phyloP scores from a whole-genome alignment of 2,797 vertebrate genomes.

The Podarcis lilfordi region DNA sequence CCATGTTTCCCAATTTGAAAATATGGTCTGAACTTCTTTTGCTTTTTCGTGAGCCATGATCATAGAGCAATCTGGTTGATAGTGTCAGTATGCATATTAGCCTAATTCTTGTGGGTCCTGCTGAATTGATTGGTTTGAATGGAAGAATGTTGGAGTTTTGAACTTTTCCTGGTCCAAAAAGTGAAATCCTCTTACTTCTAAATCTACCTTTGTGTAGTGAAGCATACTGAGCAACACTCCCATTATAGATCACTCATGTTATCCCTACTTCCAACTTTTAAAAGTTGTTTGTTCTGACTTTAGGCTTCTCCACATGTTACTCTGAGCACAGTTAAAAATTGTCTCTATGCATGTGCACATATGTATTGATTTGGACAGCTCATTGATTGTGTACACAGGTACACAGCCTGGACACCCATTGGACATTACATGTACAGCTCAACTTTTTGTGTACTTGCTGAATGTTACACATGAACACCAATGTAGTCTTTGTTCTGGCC shows the following conservation, averaged over 20 bases:
- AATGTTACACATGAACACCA: no score
- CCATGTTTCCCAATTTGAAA: neutral
- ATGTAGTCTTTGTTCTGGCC: neutral
- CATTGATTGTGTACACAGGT: no score
- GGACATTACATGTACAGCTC: no score
- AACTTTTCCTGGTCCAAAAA: neutral
- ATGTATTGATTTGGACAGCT: no score
- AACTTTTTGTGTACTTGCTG: no score
- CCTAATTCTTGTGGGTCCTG: neutral
- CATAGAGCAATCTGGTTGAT: neutral
- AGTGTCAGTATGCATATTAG: neutral
- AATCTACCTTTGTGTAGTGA: neutral
- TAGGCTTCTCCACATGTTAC: neutral
- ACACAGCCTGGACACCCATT: no score
- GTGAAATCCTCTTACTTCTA: neutral
- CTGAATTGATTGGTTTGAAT: neutral
- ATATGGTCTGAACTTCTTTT: neutral
- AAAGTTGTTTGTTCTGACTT: neutral
- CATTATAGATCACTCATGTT: neutral
- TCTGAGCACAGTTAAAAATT: no score
- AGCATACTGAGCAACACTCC: neutral
- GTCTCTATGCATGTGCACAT: no score
- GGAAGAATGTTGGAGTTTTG: neutral
- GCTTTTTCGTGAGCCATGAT: neutral
- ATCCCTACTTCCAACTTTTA: neutral